These are phyloP conservation scores for Cryptus viduatorius DNA, from an alignment of 2,888 invertebrate genomes.

Conservation along the genomic window DNA sequence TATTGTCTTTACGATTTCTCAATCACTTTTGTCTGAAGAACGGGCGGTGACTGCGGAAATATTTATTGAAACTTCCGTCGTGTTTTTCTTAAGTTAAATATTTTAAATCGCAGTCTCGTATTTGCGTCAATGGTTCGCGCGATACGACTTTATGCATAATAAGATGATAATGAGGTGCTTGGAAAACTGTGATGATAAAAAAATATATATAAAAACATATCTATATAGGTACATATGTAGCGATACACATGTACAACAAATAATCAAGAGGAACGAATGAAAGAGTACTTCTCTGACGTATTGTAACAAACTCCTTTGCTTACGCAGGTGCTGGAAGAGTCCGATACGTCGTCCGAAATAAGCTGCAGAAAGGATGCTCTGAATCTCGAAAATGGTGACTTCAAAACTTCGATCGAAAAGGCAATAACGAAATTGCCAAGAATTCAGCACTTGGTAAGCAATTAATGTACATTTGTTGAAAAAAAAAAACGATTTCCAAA, in stretches of 20 bases:
- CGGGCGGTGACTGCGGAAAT: neutral
- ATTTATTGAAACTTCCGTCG: neutral
- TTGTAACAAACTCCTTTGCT: constrained; percentile 62
- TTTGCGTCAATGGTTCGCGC: constrained; percentile 1
- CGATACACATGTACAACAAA: neutral
- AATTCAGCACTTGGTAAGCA: constrained; percentile 83
- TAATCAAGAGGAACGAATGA: neutral
- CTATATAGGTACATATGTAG: neutral
- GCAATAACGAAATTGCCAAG: constrained; percentile 84
- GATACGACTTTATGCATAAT: too few relatives aligned
- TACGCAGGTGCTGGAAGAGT: constrained; percentile 85
- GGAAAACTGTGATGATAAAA: neutral
- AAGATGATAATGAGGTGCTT: neutral
- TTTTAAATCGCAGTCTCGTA: neutral
- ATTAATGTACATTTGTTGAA: too few relatives aligned
- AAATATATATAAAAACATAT: neutral
- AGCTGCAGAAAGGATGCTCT: constrained; percentile 84
- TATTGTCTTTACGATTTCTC: too few relatives aligned
- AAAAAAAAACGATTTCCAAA: too few relatives aligned
- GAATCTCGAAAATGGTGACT: constrained; percentile 83
- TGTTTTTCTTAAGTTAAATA: neutral
- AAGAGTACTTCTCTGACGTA: constrained; percentile 56
- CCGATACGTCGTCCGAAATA: constrained; percentile 86
- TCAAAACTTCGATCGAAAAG: constrained; percentile 83
- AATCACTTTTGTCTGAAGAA: neutral